phyloP scores from a whole-genome alignment of 1,140 invertebrate species.

The Zophobas morio region DNA sequence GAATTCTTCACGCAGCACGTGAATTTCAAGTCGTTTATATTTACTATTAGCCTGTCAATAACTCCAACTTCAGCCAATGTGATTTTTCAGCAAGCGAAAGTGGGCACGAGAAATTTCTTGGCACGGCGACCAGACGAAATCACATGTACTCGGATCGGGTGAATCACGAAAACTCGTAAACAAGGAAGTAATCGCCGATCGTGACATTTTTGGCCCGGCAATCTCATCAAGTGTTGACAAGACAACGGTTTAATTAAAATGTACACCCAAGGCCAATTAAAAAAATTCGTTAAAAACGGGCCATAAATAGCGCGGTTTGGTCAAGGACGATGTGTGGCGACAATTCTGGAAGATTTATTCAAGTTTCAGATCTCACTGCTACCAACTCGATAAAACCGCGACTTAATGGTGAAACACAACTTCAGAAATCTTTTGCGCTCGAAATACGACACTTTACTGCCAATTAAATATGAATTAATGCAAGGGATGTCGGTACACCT shows the following conservation, averaged over 20 bases:
- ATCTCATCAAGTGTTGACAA: slow-evolving; percentile 31
- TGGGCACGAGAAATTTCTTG: slow-evolving; percentile 34
- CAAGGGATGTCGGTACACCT: slow-evolving; percentile 37
- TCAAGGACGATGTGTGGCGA: slow-evolving; percentile 16
- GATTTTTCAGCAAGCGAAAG: slow-evolving; percentile 21
- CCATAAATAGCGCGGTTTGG: slow-evolving; percentile 9
- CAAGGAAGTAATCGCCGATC: slow-evolving; percentile 7
- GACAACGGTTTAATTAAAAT: slow-evolving; percentile 24
- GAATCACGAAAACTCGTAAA: slow-evolving; percentile 27
- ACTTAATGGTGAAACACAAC: slow-evolving; percentile 30
- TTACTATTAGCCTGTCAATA: slow-evolving; percentile 27
- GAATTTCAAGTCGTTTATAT: slow-evolving; percentile 6
- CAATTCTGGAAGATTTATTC: slow-evolving; percentile 33
- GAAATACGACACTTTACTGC: slow-evolving; percentile 42
- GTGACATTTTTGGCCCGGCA: slow-evolving; percentile 35
- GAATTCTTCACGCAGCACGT: slow-evolving; percentile 37
- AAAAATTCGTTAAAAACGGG: slow-evolving; percentile 21
- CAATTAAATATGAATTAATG: slow-evolving; percentile 46
- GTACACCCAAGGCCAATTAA: slow-evolving; percentile 24
- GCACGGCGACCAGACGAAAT: slow-evolving; percentile 3
- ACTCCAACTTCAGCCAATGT: not conserved
- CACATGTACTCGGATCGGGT: slow-evolving; percentile 17
- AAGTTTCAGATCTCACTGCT: slow-evolving; percentile 28
- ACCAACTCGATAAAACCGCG: slow-evolving; percentile 19
- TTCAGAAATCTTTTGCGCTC: slow-evolving; percentile 4